A percentile compares a stretch with the other conserved stretches of the same genome.
Conservation (phyloP, 2,797 vertebrate genomes). For the Thaleichthys pacificus region DNA sequence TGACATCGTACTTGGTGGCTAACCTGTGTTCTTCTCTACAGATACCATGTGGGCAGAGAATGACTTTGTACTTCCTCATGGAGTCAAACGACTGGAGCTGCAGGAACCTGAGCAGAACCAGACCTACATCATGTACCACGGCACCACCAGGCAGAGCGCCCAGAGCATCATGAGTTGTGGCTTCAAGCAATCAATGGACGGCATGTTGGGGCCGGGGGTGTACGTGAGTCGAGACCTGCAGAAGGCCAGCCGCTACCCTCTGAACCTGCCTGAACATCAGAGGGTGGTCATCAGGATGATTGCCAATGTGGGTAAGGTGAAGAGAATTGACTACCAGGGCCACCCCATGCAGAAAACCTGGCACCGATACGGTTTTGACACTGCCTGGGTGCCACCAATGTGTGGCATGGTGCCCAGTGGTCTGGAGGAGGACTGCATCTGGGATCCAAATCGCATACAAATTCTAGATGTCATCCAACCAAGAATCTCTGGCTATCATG, state of each 20-base stretch:
- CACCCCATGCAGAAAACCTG: slow-evolving; percentile 58
- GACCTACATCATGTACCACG: slow-evolving; percentile 69
- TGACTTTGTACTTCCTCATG: slow-evolving; percentile 26
- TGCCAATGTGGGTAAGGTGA: slow-evolving; percentile 65
- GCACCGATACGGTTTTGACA: slow-evolving; percentile 43
- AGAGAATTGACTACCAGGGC: slow-evolving; percentile 23
- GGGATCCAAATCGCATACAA: slow-evolving; percentile 46
- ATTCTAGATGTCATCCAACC: fast-evolving
- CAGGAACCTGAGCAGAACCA: not conserved
- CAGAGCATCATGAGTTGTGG: not conserved
- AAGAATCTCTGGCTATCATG: not conserved
- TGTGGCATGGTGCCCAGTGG: slow-evolving; percentile 41
- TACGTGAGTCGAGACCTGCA: slow-evolving; percentile 70
- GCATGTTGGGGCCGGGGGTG: slow-evolving; percentile 56
- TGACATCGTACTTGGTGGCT: not conserved
- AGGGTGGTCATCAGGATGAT: slow-evolving; percentile 50
- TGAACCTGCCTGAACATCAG: fast-evolving
- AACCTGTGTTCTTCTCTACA: not conserved
- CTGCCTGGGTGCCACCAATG: slow-evolving; percentile 65
- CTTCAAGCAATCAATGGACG: slow-evolving; percentile 21
- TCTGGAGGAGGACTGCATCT: slow-evolving; percentile 63
- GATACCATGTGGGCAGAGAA: slow-evolving; percentile 38
- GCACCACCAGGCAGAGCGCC: slow-evolving; percentile 38
- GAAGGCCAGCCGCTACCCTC: slow-evolving; percentile 66
- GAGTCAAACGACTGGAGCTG: not conserved